Conservation (phyloP, 2,888 invertebrate species). For the Punctoribates punctum region DNA sequence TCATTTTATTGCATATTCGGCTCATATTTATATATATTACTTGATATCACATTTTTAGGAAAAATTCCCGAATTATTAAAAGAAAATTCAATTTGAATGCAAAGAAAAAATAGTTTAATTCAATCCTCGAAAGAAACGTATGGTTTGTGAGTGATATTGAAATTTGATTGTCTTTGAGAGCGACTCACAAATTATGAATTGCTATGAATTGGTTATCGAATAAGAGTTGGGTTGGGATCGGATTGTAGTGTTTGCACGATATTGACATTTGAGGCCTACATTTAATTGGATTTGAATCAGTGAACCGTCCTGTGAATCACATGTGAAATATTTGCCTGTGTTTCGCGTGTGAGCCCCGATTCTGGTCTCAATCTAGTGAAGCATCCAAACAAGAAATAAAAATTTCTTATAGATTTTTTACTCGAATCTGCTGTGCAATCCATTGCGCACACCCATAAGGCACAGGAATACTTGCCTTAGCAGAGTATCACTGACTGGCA, state of each 20-base stretch:
- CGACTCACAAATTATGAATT: neutral
- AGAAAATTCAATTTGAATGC: neutral
- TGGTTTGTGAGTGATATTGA: neutral
- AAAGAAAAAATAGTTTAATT: neutral
- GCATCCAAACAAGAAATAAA: conserved; percentile 23
- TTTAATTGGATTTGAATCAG: conserved; percentile 38
- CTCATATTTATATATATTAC: conserved; percentile 10
- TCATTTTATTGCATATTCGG: conserved; percentile 33
- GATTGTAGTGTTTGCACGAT: conserved; percentile 15
- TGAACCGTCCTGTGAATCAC: conserved; percentile 35
- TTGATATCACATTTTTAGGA: neutral
- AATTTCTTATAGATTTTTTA: conserved; percentile 27
- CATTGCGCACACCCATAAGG: conserved; percentile 25
- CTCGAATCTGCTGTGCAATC: conserved; percentile 5
- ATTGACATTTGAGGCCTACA: conserved; percentile 16
- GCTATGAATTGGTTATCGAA: neutral
- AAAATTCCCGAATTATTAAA: neutral
- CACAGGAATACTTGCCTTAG: neutral
- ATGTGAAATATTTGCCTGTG: conserved; percentile 27
- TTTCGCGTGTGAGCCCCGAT: conserved; percentile 34
- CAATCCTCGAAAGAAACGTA: neutral
- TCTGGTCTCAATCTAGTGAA: conserved; percentile 26
- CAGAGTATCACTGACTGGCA: conserved; percentile 17
- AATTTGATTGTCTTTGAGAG: neutral
- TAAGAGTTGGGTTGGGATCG: neutral